These are phyloP conservation scores for Adelphocoris suturalis DNA, from an alignment of 2,888 invertebrate species.

Conservation along the genomic window DNA sequence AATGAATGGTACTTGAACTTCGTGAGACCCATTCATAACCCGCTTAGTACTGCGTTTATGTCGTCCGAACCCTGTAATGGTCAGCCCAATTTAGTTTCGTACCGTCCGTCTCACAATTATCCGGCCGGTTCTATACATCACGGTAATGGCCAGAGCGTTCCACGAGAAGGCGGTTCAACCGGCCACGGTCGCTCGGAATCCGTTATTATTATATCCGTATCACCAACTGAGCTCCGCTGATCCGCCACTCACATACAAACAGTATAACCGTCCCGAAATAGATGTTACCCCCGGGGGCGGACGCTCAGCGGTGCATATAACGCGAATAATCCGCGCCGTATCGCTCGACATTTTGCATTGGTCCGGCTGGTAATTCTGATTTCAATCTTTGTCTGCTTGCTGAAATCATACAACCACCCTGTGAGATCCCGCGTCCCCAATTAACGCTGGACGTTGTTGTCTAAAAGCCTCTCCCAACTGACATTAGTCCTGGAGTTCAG, in stretches of 20 bases:
- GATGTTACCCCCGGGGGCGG: neutral
- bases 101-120: neutral
- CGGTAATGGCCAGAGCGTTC: conserved; percentile 10
- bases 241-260: neutral
- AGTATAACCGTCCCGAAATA: neutral
- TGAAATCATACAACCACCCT: too few species aligned
- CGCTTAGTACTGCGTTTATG: too few species aligned
- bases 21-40: neutral
- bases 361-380: too few species aligned
- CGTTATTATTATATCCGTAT: conserved; percentile 1
- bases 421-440: too few species aligned
- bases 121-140: neutral
- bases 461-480: too few species aligned
- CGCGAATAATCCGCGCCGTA: neutral
- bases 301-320: neutral
- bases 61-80: neutral
- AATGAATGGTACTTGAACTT: too few species aligned
- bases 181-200: neutral
- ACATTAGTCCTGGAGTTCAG: too few species aligned
- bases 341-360: too few species aligned
- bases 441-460: too few species aligned
- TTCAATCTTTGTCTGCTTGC: too few species aligned
- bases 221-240: neutral
- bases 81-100: conserved; percentile 13
- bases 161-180: neutral